Evolutionary conservation across 30 jellyfish, hydroid and myxozoan genomes (phyloP).

Genomic region (Aurelia aurita complex sp. Pacific): DNA sequence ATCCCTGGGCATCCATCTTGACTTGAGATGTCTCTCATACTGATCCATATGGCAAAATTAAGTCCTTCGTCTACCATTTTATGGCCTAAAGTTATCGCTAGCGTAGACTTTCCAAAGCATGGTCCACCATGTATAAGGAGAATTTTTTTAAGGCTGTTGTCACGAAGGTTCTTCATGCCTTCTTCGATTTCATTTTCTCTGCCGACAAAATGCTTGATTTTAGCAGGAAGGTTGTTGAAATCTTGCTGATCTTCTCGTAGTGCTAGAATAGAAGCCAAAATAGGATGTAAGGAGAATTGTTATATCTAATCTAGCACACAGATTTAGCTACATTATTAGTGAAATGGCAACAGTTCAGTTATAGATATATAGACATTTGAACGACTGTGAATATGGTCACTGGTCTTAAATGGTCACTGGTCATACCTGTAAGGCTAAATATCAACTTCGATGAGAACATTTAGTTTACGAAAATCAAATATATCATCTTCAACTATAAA

Average conservation of each 20-base stretch:
- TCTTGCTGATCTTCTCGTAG: conserved; percentile 33
- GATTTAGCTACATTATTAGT: too few relatives aligned
- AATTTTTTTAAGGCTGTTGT: too few relatives aligned
- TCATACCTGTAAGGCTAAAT: too few relatives aligned
- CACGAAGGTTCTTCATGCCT: background rate
- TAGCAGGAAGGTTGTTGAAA: background rate
- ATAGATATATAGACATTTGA: too few relatives aligned
- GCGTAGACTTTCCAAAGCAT: conserved; percentile 21
- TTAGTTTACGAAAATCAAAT: too few relatives aligned
- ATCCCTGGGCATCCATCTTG: background rate
- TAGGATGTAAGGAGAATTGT: background rate
- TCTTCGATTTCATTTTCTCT: conserved; percentile 4
- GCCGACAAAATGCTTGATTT: conserved; percentile 5
- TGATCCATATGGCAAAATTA: conserved; percentile 27
- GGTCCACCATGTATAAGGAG: conserved; percentile 21
- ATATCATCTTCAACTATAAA: too few relatives aligned
- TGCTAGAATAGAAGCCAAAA: background rate
- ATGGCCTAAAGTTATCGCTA: conserved; percentile 21
- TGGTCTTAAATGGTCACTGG: too few relatives aligned
- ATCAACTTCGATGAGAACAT: too few relatives aligned
- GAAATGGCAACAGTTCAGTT: too few relatives aligned
- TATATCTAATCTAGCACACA: too few relatives aligned
- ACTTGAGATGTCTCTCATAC: conserved; percentile 19
- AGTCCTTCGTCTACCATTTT: conserved; percentile 3
- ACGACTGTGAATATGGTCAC: too few relatives aligned